A percentile compares a stretch with the other conserved stretches of the same genome.
phyloP scores from a whole-genome alignment of 2,797 vertebrate genomes.

The Stomatorhinus walkeri region DNA sequence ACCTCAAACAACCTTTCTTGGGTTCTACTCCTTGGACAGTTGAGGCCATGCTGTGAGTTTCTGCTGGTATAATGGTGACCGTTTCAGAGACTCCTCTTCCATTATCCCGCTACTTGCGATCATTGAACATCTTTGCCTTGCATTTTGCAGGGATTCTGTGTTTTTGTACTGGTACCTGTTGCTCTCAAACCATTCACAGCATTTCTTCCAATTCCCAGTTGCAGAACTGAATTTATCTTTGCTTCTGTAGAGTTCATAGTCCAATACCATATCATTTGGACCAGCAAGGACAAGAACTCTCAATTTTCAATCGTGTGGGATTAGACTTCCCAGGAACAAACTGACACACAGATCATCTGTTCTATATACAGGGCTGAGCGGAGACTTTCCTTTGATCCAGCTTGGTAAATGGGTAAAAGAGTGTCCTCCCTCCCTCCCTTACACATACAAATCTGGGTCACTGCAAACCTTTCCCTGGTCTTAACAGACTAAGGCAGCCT shows the following conservation, averaged over 20 bases:
- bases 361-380: not conserved
- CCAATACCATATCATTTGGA: not conserved
- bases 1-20: not conserved
- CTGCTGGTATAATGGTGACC: not conserved
- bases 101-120: not conserved
- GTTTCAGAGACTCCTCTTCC: not conserved
- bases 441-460: not conserved
- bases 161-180: not conserved
- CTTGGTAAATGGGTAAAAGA: not conserved
- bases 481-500: not conserved
- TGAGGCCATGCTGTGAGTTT: not conserved
- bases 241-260: not conserved
- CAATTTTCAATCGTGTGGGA: not conserved
- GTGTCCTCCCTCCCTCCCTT: too few relatives aligned
- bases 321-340: not conserved
- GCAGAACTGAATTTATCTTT: not conserved
- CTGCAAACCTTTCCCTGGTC: not conserved
- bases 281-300: not conserved
- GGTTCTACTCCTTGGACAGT: not conserved
- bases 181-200: not conserved
- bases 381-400: not conserved
- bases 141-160: not conserved
- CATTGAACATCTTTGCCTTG: not conserved
- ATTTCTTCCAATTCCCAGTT: not conserved
- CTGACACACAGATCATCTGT: not conserved